Base-by-base conservation (phyloP, 2,113 vertebrate species). In the Macheiramphus alcinus region DNA sequence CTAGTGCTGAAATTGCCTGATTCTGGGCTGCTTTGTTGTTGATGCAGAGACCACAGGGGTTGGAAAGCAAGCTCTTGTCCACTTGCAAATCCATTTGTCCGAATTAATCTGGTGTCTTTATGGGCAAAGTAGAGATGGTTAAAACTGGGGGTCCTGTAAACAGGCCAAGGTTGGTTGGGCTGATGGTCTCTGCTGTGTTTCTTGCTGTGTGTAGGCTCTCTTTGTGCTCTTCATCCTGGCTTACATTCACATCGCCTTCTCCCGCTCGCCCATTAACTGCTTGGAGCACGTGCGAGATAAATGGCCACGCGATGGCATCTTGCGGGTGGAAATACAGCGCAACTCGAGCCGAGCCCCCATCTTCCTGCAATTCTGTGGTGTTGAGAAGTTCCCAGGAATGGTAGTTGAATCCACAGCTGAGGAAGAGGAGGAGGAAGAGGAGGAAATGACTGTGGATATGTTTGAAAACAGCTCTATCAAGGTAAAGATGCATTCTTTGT, bases 221-320 rank as follows among this genome's bases (percentile, higher is more conserved):
- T 99, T 99, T 3, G 99, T 99, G 88, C 99, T 99, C 82, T 99
- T 99, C 94, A 99, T 99, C 97, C 98, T 99, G 93, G 99, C 99
- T 40, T 99, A 99, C 93, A 99, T 99, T 95, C 99, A 99, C 98
- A 99, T 99, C 1, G 99, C 99, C 93, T 99, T 99, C 98, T 99
- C 99, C 11, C 99, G 99, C 50, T 99, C 99, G 0, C 99, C 99
- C 79, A 99, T 99, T 87, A 99, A 99, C 98, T 99, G 99, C 81
- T 94, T 99, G 98, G 99, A 99, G 97, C 99, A 98, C 1, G 99
- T 99, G 80, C 98, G 99, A 3, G 99, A 99, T 50, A 98, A 98
- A 53, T 99, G 99, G 99, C 99, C 99, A 0, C 98, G 99, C 0
- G 99, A 99, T 1, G 99, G 99, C 25, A 99, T 99, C 95, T 91